These are phyloP conservation scores for Cecropterus lyciades DNA, from an alignment of 1,140 invertebrate genomes.

Conservation along the genomic window DNA sequence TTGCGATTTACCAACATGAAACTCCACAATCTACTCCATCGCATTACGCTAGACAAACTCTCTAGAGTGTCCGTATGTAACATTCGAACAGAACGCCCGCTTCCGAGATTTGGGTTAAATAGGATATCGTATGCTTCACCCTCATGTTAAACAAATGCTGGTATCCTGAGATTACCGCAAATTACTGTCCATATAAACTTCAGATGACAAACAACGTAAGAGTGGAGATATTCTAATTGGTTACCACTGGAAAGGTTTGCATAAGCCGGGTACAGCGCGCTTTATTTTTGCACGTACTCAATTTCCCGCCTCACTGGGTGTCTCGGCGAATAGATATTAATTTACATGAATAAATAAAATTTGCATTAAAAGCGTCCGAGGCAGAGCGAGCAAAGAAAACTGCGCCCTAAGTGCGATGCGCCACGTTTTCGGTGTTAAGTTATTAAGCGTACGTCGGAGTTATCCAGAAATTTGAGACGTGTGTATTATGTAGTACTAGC, in stretches of 20 bases:
- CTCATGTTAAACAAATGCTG: slow-evolving; percentile 24
- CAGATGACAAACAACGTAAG: slow-evolving; percentile 50
- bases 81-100: slow-evolving; percentile 13
- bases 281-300: slow-evolving; percentile 83
- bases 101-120: slow-evolving; percentile 33
- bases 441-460: slow-evolving; percentile 41
- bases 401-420: slow-evolving; percentile 62
- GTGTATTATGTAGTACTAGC: slow-evolving; percentile 25
- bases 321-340: slow-evolving; percentile 81
- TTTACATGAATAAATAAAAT: slow-evolving; percentile 84
- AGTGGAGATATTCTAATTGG: slow-evolving; percentile 60
- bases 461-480: slow-evolving; percentile 25
- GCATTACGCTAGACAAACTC: slow-evolving; percentile 1
- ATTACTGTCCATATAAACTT: slow-evolving; percentile 29
- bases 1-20: not conserved
- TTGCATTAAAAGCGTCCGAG: slow-evolving; percentile 79
- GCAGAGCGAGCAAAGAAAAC: slow-evolving; percentile 60
- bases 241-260: slow-evolving; percentile 51
- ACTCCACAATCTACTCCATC: not conserved
- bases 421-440: slow-evolving; percentile 49
- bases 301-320: slow-evolving; percentile 78
- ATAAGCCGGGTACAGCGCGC: slow-evolving; percentile 54
- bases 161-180: slow-evolving; percentile 32
- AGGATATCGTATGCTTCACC: slow-evolving; percentile 24
- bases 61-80: slow-evolving; percentile 4